Evolutionary conservation across 2,113 vertebrate species (phyloP).

Genomic region (Alligator sinensis): DNA sequence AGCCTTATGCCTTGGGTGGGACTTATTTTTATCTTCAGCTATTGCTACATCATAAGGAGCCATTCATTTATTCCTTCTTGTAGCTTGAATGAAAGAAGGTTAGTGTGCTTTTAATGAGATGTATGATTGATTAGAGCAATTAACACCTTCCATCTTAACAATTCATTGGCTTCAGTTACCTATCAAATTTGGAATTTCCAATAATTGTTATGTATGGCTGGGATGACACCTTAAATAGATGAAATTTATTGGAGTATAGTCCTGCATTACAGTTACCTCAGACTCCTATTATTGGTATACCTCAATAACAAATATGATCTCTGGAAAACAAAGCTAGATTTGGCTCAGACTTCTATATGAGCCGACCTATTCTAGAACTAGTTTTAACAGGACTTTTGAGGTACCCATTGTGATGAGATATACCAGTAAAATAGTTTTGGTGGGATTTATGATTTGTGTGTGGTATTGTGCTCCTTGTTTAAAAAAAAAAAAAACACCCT

Average conservation of each 20-base stretch:
- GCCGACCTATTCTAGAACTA: neutral
- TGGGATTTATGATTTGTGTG: neutral
- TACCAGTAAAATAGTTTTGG: neutral
- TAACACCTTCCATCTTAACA: neutral
- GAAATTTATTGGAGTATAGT: neutral
- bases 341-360: neutral
- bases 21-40: constrained; percentile 37
- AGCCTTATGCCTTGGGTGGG: constrained; percentile 42
- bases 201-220: neutral
- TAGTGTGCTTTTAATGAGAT: constrained; percentile 37
- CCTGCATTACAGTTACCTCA: neutral
- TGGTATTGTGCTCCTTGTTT: neutral
- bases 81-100: constrained; percentile 20
- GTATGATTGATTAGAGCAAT: neutral
- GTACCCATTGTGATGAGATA: neutral
- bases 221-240: neutral
- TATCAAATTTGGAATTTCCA: neutral
- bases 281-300: neutral
- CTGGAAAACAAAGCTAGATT: neutral
- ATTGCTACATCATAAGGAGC: constrained; percentile 7
- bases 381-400: neutral
- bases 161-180: neutral
- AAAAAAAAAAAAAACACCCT: neutral
- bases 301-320: neutral
- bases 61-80: constrained; percentile 52